A percentile compares a stretch with the other conserved stretches of the same genome.
Conservation (phyloP, 2,888 invertebrate species). For the Candidula unifasciata region DNA sequence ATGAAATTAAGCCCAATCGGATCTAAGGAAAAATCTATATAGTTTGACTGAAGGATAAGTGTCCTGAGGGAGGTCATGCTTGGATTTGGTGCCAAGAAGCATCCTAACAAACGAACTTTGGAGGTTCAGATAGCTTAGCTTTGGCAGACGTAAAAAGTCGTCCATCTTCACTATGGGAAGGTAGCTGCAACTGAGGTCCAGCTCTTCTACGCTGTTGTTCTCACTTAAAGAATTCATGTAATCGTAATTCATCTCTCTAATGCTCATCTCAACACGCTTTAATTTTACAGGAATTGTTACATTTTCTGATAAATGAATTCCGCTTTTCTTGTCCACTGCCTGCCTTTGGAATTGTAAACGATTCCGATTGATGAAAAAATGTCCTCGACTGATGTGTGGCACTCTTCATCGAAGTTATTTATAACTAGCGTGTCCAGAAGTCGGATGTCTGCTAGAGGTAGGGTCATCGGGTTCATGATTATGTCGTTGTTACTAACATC, state of each 20-base stretch:
- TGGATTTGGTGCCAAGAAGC: background rate
- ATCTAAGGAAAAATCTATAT: background rate
- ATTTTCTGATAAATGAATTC: background rate
- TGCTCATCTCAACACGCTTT: background rate
- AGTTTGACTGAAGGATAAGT: background rate
- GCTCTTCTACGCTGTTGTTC: background rate
- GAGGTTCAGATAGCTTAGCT: background rate
- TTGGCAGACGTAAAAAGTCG: background rate
- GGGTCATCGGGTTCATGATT: background rate
- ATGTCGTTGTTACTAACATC: constrained; percentile 11
- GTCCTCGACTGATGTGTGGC: background rate
- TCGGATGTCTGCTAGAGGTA: background rate
- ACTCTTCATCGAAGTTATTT: background rate
- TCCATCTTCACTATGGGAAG: background rate
- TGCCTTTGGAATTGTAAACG: background rate
- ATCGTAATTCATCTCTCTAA: background rate
- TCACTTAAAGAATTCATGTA: background rate
- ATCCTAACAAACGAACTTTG: background rate
- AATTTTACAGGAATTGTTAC: background rate
- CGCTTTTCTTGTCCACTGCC: background rate
- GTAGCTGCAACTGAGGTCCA: constrained; percentile 22
- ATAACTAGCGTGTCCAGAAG: constrained; percentile 3
- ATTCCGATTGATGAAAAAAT: too few relatives aligned
- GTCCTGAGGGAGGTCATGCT: background rate
- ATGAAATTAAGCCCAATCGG: background rate